Evolutionary conservation across 2,113 vertebrate species (phyloP).

Genomic region (Odobenus rosmarus): DNA sequence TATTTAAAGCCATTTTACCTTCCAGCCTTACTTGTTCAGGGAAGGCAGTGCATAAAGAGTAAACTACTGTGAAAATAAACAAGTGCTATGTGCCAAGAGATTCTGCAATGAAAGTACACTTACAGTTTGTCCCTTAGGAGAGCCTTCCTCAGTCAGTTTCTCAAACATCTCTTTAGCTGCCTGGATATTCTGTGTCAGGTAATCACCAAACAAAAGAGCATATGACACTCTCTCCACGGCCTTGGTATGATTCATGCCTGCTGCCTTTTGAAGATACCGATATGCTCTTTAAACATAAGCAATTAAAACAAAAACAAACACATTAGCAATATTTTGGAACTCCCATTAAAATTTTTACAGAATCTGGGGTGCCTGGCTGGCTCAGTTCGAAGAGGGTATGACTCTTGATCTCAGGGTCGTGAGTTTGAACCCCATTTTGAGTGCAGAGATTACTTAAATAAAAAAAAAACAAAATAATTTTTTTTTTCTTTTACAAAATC

Average conservation of each 20-base stretch:
- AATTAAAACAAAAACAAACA: background rate
- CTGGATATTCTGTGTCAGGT: conserved; percentile 92
- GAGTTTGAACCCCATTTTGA: background rate
- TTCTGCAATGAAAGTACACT: background rate
- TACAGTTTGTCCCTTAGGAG: conserved; percentile 97
- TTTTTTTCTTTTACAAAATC: background rate
- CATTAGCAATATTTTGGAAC: conserved; percentile 62
- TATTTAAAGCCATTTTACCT: background rate
- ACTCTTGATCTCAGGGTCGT: background rate
- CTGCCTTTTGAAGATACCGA: conserved; percentile 93
- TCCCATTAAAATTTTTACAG: background rate
- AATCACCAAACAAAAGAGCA: conserved; percentile 96
- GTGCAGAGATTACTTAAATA: background rate
- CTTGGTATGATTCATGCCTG: conserved; percentile 94
- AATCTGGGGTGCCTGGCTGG: background rate
- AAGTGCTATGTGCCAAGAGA: background rate
- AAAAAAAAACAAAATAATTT: background rate
- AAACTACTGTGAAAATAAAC: background rate
- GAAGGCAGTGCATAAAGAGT: background rate
- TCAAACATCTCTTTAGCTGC: conserved; percentile 94
- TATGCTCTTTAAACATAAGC: conserved; percentile 89
- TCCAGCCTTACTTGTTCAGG: background rate
- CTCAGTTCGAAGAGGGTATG: background rate
- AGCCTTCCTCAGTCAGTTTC: conserved; percentile 95
- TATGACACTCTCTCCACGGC: conserved; percentile 97